Evolutionary conservation across 2,888 invertebrate species (phyloP).

Genomic region (Tetropium fuscum): DNA sequence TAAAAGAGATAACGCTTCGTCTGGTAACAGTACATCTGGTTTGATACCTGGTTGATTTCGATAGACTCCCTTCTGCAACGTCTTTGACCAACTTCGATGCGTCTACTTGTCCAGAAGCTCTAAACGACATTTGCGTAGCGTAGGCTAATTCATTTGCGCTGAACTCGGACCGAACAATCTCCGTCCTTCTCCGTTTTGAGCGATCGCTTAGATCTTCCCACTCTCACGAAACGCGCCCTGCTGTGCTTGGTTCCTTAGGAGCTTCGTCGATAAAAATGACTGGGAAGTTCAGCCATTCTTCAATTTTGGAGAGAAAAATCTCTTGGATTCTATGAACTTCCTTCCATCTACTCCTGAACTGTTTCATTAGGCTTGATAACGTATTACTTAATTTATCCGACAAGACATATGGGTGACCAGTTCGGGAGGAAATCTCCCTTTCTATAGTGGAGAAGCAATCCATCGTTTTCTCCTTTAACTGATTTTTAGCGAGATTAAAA

Average conservation of each 20-base stretch:
- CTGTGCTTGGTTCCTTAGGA: neutral
- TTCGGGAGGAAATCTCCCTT: neutral
- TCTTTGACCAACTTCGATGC: slow-evolving; percentile 28
- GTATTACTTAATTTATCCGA: neutral
- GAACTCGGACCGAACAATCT: slow-evolving; percentile 8
- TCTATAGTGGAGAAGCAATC: neutral
- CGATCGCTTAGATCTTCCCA: neutral
- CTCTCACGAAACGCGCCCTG: neutral
- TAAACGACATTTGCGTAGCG: slow-evolving; percentile 30
- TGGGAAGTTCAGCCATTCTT: neutral
- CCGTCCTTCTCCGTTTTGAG: slow-evolving; percentile 13
- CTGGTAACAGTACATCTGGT: neutral
- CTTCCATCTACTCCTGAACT: neutral
- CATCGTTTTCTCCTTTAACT: neutral
- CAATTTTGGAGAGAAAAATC: neutral
- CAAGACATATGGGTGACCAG: neutral
- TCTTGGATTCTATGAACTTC: neutral
- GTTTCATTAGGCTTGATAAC: neutral
- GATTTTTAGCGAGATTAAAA: neutral
- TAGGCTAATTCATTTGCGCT: slow-evolving; percentile 14
- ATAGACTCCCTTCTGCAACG: slow-evolving; percentile 4
- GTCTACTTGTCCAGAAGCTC: slow-evolving; percentile 17
- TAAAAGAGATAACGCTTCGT: slow-evolving; percentile 10
- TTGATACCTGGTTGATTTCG: slow-evolving; percentile 10
- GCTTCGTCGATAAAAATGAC: neutral